These are phyloP conservation scores for Acrocephalus arundinaceus DNA, from an alignment of 2,113 vertebrate genomes.

Conservation along the genomic window DNA sequence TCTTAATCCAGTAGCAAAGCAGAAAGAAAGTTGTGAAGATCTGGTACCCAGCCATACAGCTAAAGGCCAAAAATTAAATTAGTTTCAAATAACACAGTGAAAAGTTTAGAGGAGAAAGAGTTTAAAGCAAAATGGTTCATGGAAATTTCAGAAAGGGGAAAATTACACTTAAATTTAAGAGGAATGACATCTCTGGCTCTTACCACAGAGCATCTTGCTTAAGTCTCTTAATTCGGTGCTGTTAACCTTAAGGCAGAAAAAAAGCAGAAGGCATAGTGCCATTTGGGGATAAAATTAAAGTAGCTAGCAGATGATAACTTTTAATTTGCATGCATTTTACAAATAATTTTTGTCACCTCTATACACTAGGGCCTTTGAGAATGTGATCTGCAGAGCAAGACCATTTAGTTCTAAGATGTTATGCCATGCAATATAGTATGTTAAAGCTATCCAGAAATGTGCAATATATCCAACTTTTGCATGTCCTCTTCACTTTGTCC, in stretches of 20 bases:
- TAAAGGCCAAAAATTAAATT: neutral
- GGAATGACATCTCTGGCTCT: neutral
- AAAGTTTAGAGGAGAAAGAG: neutral
- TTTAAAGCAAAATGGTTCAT: neutral
- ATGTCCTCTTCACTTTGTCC: neutral
- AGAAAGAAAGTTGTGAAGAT: neutral
- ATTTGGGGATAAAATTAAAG: constrained; percentile 23
- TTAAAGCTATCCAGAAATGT: neutral
- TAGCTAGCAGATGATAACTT: constrained; percentile 16
- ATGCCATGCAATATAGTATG: neutral
- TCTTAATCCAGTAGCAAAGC: neutral
- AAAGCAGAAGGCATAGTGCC: neutral
- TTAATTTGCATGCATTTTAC: constrained; percentile 10
- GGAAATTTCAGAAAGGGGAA: neutral
- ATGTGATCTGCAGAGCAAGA: neutral
- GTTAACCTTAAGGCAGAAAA: constrained; percentile 23
- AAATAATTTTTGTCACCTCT: neutral
- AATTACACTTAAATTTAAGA: neutral
- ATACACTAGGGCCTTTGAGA: neutral
- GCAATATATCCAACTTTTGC: neutral
- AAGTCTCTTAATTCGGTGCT: neutral
- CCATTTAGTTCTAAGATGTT: neutral
- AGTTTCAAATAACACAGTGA: neutral
- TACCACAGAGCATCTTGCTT: neutral
- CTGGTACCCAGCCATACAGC: neutral